These are phyloP conservation scores for Malacoctenus gilli DNA, from an alignment of 2,797 vertebrate species.

Conservation along the genomic window DNA sequence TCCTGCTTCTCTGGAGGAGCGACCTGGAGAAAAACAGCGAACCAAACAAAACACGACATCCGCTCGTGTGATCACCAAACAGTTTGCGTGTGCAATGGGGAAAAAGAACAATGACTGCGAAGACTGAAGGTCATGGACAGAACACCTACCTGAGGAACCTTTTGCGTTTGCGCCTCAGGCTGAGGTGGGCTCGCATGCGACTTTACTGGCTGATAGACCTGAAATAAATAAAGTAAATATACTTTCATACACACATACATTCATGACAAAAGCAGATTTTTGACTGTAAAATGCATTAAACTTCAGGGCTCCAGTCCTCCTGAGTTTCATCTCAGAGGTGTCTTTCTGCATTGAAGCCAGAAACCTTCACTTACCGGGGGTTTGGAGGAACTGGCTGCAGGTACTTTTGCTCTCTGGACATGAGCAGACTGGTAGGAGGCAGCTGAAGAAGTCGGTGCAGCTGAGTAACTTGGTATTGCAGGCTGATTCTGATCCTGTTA, in stretches of 20 bases:
- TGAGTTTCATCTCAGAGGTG: too few relatives aligned
- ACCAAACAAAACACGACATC: too few relatives aligned
- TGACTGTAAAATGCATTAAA: background rate
- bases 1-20: background rate
- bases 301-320: too few relatives aligned
- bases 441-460: conserved; percentile 3
- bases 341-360: too few relatives aligned
- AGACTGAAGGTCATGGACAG: too few relatives aligned
- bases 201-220: background rate
- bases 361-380: conserved; percentile 25
- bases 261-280: background rate
- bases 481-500: conserved; percentile 31
- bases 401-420: background rate
- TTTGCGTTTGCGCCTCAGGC: conserved; percentile 26
- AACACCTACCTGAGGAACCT: too few relatives aligned
- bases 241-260: background rate
- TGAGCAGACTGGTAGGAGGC: conserved; percentile 7
- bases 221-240: background rate
- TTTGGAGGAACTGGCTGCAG: background rate
- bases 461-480: background rate
- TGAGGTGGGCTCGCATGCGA: background rate
- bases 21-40: conserved; percentile 23
- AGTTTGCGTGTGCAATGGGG: too few relatives aligned
- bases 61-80: too few relatives aligned
- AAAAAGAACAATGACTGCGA: too few relatives aligned